These are phyloP conservation scores for Hydrophis major DNA, from an alignment of 2,797 vertebrate genomes.

Conservation along the genomic window DNA sequence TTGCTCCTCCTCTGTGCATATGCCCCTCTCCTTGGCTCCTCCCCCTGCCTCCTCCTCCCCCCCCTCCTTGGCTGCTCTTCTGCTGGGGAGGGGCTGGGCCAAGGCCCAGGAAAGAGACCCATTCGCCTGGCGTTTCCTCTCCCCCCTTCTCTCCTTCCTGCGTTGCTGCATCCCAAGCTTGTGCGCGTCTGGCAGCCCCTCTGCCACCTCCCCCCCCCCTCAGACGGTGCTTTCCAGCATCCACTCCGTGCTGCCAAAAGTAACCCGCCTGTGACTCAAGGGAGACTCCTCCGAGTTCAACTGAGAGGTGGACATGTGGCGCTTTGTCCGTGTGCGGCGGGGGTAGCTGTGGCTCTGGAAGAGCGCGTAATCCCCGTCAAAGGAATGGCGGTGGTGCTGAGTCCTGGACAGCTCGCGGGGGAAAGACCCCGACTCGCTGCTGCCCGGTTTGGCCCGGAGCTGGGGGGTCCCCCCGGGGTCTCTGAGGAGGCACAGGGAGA, in stretches of 20 bases:
- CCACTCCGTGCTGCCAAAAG: conserved; percentile 96
- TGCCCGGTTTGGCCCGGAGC: conserved; percentile 71
- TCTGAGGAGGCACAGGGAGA: conserved; percentile 49
- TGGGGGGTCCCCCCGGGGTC: conserved; percentile 74
- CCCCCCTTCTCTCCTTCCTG: background rate
- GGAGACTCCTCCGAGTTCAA: conserved; percentile 82
- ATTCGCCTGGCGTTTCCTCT: background rate
- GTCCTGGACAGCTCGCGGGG: conserved; percentile 82
- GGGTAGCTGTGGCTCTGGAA: conserved; percentile 98
- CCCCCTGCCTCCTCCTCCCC: background rate
- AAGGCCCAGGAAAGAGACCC: conserved; percentile 47
- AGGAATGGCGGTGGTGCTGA: conserved; percentile 85
- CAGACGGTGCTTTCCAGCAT: conserved; percentile 97
- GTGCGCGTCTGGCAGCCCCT: background rate
- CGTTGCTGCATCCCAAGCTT: background rate
- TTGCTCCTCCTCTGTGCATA: conserved; percentile 87
- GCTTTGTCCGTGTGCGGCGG: conserved; percentile 87
- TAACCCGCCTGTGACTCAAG: conserved; percentile 81
- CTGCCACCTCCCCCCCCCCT: conserved; percentile 29
- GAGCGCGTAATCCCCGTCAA: conserved; percentile 85
- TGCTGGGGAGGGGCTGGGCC: conserved; percentile 44
- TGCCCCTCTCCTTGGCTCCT: conserved; percentile 56
- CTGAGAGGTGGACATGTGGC: conserved; percentile 90
- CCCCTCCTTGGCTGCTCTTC: background rate
- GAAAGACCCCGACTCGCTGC: conserved; percentile 64